A percentile compares a stretch with the other conserved stretches of the same genome.
Conservation (phyloP, 2,113 vertebrate species). For the Lichenostomus cassidix region DNA sequence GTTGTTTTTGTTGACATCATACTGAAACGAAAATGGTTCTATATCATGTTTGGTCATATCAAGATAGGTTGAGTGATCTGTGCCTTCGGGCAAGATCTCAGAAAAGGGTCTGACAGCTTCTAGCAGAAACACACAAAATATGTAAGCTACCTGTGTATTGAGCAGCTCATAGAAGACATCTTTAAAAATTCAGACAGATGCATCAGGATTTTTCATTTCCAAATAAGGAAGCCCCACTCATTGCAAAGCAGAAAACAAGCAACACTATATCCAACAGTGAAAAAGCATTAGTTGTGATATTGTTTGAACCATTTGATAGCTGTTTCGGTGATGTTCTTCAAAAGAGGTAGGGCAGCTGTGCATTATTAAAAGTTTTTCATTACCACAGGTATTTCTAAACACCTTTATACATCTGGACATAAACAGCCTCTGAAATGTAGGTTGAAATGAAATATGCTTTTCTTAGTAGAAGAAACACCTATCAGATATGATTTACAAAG, state of each 20-base stretch:
- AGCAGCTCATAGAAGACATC: not conserved
- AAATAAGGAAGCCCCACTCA: not conserved
- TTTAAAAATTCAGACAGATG: not conserved
- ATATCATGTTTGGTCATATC: not conserved
- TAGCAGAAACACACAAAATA: not conserved
- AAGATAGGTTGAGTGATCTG: not conserved
- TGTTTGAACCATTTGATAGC: not conserved
- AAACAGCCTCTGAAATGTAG: not conserved
- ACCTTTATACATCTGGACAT: not conserved
- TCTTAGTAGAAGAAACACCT: not conserved
- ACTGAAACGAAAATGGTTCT: not conserved
- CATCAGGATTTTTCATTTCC: not conserved
- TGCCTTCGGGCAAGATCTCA: not conserved
- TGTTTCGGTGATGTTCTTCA: not conserved
- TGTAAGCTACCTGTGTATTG: not conserved
- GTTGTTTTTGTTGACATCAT: not conserved
- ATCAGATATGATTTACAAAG: not conserved
- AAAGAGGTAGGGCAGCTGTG: not conserved
- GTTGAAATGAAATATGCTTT: not conserved
- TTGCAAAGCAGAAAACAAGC: not conserved
- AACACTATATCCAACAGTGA: not conserved
- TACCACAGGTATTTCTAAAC: not conserved
- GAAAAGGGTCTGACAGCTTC: not conserved
- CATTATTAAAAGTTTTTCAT: not conserved
- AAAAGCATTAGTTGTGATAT: not conserved